phyloP scores from a whole-genome alignment of 2,797 vertebrate genomes.

The Hypotaenidia philippensis region DNA sequence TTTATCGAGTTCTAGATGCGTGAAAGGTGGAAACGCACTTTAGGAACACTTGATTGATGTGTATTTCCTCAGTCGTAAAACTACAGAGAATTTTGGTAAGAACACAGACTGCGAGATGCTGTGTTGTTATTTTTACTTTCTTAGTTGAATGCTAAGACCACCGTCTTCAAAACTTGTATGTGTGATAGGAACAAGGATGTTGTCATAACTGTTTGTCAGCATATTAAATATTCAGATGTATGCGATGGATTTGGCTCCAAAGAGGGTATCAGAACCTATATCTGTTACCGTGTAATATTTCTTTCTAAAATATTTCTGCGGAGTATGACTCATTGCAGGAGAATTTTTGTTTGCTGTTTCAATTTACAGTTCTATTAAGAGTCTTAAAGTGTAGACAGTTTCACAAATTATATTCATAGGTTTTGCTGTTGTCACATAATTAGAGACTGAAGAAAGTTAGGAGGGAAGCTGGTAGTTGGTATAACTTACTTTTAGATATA shows the following conservation, averaged over 20 bases:
- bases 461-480: background rate
- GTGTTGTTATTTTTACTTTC: conserved; percentile 54
- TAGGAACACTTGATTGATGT: conserved; percentile 48
- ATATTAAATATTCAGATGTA: conserved; percentile 48
- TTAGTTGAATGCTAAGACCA: conserved; percentile 20
- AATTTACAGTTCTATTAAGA: conserved; percentile 24
- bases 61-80: conserved; percentile 55
- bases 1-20: conserved; percentile 63
- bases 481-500: conserved; percentile 3
- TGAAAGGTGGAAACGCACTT: conserved; percentile 62
- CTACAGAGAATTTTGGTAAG: conserved; percentile 56
- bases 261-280: conserved; percentile 6
- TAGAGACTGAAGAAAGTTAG: conserved; percentile 1
- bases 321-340: background rate
- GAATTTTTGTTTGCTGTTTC: background rate
- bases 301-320: background rate
- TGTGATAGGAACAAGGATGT: conserved; percentile 46
- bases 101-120: conserved; percentile 31
- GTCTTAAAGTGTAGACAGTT: conserved; percentile 34
- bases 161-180: conserved; percentile 45
- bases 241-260: conserved; percentile 5
- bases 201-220: conserved; percentile 49
- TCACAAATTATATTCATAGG: conserved; percentile 30
- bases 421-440: conserved; percentile 6
- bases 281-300: conserved; percentile 36